Percentiles rank a stretch among this genome's conserved stretches.
Evolutionary conservation across 2,113 vertebrate genomes (phyloP).

Genomic region (Psittacus erithacus): DNA sequence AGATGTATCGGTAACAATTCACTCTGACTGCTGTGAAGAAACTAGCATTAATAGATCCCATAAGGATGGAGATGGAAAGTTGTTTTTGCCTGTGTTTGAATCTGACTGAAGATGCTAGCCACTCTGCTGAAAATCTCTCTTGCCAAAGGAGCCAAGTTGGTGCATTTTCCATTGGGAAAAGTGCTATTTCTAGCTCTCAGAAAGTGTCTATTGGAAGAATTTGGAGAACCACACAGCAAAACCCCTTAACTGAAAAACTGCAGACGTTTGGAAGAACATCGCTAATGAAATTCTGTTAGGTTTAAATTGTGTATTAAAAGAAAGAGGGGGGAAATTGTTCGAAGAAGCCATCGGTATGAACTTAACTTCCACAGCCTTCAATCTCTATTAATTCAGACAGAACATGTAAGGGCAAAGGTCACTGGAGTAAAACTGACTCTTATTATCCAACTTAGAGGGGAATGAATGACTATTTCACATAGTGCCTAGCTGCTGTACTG

Average conservation of each 20-base stretch:
- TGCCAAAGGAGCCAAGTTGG: background rate
- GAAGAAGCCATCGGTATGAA: background rate
- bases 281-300: background rate
- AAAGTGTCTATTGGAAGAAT: background rate
- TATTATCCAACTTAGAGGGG: background rate
- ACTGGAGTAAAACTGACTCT: background rate
- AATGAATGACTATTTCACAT: background rate
- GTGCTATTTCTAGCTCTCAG: background rate
- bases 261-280: background rate
- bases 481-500: background rate
- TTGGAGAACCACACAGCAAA: background rate
- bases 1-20: background rate
- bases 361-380: background rate
- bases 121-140: background rate
- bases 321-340: background rate
- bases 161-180: background rate
- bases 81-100: background rate
- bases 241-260: background rate
- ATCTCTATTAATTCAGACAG: background rate
- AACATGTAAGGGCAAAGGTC: background rate
- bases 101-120: background rate
- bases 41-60: background rate
- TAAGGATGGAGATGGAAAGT: background rate
- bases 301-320: background rate
- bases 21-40: background rate